Percentiles rank a stretch among this genome's conserved stretches.
phyloP scores from a whole-genome alignment of 2,797 vertebrate species.

The Enteromius treurensis region DNA sequence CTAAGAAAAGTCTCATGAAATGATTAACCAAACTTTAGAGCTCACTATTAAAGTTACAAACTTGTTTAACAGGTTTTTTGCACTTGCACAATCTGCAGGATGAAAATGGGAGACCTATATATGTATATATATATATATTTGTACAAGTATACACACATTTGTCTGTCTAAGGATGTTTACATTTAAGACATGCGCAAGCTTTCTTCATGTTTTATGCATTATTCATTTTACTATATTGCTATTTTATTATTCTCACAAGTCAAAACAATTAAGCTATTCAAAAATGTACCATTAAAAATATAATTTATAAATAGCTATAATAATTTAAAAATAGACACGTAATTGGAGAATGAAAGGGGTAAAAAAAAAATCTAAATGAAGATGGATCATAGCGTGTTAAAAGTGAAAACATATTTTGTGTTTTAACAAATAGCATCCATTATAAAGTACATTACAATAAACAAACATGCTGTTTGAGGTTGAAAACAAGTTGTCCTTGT shows the following conservation, averaged over 20 bases:
- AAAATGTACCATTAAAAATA: too few relatives aligned
- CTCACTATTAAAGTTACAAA: background rate
- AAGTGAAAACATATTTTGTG: background rate
- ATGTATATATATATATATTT: background rate
- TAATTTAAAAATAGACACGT: background rate
- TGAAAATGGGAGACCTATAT: background rate
- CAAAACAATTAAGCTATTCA: background rate
- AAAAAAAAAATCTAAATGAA: background rate
- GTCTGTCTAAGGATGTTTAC: background rate
- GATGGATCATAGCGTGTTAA: background rate
- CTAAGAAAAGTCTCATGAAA: background rate
- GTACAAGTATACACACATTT: background rate
- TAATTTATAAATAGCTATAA: background rate
- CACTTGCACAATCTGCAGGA: background rate
- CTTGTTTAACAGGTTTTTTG: slow-evolving; percentile 11
- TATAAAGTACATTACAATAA: background rate
- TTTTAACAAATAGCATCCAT: background rate
- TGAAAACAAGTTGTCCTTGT: background rate
- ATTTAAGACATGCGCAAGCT: background rate
- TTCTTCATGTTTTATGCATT: background rate
- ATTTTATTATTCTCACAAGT: too few relatives aligned
- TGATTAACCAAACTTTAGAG: slow-evolving; percentile 3
- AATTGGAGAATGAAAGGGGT: background rate
- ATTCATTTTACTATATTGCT: too few relatives aligned
- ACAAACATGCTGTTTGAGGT: background rate